These are phyloP conservation scores for Cyclopterus lumpus DNA, from an alignment of 2,797 vertebrate species.

Conservation along the genomic window DNA sequence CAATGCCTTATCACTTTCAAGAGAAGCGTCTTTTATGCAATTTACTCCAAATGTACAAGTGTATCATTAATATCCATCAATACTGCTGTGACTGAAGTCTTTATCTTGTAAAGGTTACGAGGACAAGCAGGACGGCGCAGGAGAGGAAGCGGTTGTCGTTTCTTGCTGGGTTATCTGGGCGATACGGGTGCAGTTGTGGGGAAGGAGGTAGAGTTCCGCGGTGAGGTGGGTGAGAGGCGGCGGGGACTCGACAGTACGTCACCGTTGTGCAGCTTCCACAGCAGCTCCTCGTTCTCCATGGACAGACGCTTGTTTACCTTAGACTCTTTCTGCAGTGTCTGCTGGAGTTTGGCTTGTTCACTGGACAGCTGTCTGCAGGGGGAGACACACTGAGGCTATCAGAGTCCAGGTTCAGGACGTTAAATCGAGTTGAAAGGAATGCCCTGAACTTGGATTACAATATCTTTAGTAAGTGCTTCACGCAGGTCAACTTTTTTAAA, in stretches of 20 bases:
- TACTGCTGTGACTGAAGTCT: slow-evolving; percentile 9
- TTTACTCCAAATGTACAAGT: slow-evolving; percentile 47
- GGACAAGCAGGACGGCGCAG: background rate
- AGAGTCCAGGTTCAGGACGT: background rate
- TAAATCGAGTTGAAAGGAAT: too few species aligned
- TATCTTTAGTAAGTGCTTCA: background rate
- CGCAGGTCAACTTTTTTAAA: background rate
- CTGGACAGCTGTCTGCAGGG: slow-evolving; percentile 90
- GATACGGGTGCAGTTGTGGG: slow-evolving; percentile 85
- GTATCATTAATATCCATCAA: slow-evolving; percentile 13
- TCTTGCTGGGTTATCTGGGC: slow-evolving; percentile 87
- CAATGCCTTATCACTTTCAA: slow-evolving; percentile 34
- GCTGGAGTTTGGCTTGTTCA: slow-evolving; percentile 91
- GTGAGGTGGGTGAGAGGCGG: slow-evolving; percentile 87
- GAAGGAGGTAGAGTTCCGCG: slow-evolving; percentile 88
- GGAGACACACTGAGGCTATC: slow-evolving; percentile 27
- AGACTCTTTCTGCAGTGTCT: slow-evolving; percentile 94
- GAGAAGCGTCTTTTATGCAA: slow-evolving; percentile 28
- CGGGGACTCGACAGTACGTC: slow-evolving; percentile 91
- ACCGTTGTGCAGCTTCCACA: slow-evolving; percentile 96
- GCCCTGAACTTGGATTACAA: background rate
- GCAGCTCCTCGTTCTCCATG: slow-evolving; percentile 97
- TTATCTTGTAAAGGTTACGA: slow-evolving; percentile 1
- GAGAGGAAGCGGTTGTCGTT: background rate
- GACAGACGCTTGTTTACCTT: slow-evolving; percentile 96